phyloP scores from a whole-genome alignment of 2,888 invertebrate species.

The Aspidiotus rigidus region DNA sequence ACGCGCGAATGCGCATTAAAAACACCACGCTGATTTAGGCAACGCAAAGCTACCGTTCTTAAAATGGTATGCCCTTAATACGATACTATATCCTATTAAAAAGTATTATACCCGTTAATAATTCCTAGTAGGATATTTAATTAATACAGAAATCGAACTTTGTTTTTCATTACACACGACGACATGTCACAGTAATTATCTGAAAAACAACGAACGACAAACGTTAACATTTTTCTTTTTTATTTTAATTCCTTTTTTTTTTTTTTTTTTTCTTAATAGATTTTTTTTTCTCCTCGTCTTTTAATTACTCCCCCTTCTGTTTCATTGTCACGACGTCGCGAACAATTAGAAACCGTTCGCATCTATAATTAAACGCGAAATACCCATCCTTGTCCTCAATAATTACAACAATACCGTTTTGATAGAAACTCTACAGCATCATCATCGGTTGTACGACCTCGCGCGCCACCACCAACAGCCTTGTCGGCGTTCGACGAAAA shows the following conservation, averaged over 20 bases:
- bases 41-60: constrained; percentile 1
- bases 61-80: constrained; percentile 1
- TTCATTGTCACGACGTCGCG: constrained; percentile 6
- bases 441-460: background rate
- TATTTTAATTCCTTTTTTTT: background rate
- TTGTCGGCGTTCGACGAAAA: background rate
- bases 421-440: background rate
- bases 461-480: background rate
- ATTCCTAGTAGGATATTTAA: constrained; percentile 17
- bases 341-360: constrained; percentile 18
- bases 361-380: constrained; percentile 13
- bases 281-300: background rate
- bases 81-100: background rate
- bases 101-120: constrained; percentile 9
- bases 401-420: constrained; percentile 1
- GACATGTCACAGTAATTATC: constrained; percentile 13
- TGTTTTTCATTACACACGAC: background rate
- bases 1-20: background rate
- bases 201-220: constrained; percentile 1
- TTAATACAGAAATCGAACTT: constrained; percentile 15
- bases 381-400: constrained; percentile 3
- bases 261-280: constrained; percentile 8
- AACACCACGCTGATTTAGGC: constrained; percentile 4
- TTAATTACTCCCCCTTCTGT: constrained; percentile 12
- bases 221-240: background rate